These are phyloP conservation scores for Microcebus murinus DNA, from an alignment of 2,113 vertebrate genomes.

Conservation along the genomic window DNA sequence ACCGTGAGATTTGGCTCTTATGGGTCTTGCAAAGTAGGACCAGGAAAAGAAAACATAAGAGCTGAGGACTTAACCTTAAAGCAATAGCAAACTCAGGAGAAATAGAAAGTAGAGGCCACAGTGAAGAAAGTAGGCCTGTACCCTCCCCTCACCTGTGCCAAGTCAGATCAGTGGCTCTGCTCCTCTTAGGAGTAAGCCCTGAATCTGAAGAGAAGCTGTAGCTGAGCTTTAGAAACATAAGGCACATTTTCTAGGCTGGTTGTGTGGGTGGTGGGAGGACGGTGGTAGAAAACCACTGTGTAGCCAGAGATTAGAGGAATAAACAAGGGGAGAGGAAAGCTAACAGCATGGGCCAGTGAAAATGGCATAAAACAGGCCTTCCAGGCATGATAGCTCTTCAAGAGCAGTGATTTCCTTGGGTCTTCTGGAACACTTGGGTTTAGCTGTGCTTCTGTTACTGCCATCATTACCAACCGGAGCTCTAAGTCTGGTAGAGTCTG, in stretches of 20 bases:
- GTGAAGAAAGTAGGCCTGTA: not conserved
- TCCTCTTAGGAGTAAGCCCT: not conserved
- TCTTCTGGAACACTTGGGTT: not conserved
- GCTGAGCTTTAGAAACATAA: not conserved
- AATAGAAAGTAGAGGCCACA: not conserved
- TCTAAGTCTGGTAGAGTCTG: too few species aligned
- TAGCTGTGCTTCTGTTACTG: not conserved
- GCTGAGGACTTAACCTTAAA: not conserved
- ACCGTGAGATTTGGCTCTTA: not conserved
- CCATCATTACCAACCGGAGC: rapidly evolving
- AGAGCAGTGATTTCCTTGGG: too few species aligned
- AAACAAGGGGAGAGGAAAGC: not conserved
- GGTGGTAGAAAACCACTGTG: not conserved
- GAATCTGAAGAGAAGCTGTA: not conserved
- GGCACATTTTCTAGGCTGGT: not conserved
- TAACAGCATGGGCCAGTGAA: rapidly evolving
- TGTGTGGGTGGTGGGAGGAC: not conserved
- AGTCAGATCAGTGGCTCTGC: too few species aligned
- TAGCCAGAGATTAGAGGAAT: not conserved
- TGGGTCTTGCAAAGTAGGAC: not conserved
- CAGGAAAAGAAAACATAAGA: not conserved
- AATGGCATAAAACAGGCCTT: not conserved
- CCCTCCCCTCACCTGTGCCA: not conserved
- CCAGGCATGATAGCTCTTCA: not conserved
- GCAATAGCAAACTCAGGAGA: not conserved